Evolutionary conservation across 2,797 vertebrate genomes (phyloP).

Genomic region (Lutjanus argentimaculatus): DNA sequence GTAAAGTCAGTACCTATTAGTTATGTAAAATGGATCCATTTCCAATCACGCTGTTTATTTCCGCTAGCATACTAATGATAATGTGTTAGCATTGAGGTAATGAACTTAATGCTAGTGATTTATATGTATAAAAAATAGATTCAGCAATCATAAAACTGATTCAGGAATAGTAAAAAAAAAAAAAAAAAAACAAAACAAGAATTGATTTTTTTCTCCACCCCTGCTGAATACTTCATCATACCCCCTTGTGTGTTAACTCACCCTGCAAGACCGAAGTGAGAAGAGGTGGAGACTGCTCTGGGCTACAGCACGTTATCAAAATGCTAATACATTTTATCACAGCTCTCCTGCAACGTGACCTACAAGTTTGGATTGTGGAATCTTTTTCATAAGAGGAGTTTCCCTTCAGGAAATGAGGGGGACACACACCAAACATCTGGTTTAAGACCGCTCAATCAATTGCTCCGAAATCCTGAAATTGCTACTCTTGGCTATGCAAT

Average conservation of each 20-base stretch:
- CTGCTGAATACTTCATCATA: slow-evolving; percentile 16
- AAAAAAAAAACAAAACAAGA: slow-evolving; percentile 29
- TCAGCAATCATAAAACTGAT: no score
- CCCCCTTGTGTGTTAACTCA: slow-evolving; percentile 64
- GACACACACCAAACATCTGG: slow-evolving; percentile 64
- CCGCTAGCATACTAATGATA: no score
- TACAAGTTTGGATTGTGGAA: slow-evolving; percentile 59
- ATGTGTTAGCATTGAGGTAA: no score
- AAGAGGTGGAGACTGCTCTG: slow-evolving; percentile 71
- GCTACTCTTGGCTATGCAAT: slow-evolving; percentile 76
- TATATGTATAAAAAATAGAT: no score
- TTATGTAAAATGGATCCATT: no score
- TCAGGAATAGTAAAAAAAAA: slow-evolving; percentile 20
- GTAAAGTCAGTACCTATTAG: no score
- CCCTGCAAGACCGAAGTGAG: slow-evolving; percentile 61
- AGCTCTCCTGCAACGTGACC: slow-evolving; percentile 52
- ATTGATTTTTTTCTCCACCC: neutral
- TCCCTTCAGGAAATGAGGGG: slow-evolving; percentile 43
- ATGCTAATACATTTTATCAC: slow-evolving; percentile 75
- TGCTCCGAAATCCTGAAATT: slow-evolving; percentile 78
- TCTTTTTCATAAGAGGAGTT: slow-evolving; percentile 47
- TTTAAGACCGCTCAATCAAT: slow-evolving; percentile 70
- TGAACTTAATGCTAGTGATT: no score
- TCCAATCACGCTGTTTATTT: no score
- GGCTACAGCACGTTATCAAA: slow-evolving; percentile 79